A percentile compares a stretch with the other conserved stretches of the same genome.
phyloP scores from a whole-genome alignment of 2,888 invertebrate species.

The Platycheirus albimanus region DNA sequence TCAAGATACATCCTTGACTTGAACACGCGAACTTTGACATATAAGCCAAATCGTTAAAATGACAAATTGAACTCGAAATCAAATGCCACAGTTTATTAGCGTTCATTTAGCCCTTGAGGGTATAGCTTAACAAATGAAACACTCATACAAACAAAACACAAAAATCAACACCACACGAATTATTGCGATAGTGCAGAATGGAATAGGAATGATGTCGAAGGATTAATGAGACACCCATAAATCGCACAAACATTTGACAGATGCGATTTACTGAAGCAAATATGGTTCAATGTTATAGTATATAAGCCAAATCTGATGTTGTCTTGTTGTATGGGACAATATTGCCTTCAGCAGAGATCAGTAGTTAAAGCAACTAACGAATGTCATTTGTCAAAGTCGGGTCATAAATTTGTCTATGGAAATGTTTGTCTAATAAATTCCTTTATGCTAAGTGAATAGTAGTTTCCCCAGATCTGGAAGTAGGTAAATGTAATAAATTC shows the following conservation, averaged over 20 bases:
- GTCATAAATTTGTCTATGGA: conserved; percentile 24
- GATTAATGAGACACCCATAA: conserved; percentile 33
- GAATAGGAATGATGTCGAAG: conserved; percentile 12
- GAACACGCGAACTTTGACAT: not conserved
- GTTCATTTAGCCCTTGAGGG: conserved; percentile 7
- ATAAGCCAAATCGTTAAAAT: not conserved
- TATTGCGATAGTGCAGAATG: not conserved
- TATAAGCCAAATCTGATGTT: no score
- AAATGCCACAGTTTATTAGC: conserved; percentile 26
- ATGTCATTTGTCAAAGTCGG: conserved; percentile 35
- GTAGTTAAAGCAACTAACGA: conserved; percentile 29
- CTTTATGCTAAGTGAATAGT: not conserved
- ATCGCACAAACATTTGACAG: conserved; percentile 29
- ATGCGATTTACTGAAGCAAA: conserved; percentile 26
- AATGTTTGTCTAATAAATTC: conserved; percentile 14
- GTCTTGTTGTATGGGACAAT: conserved; percentile 10
- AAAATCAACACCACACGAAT: conserved; percentile 5
- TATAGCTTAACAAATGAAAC: not conserved
- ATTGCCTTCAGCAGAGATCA: conserved; percentile 27
- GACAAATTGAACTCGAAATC: conserved; percentile 37
- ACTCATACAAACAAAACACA: not conserved
- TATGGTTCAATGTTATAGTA: conserved; percentile 9
- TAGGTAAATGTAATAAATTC: not conserved
- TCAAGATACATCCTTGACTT: not conserved
- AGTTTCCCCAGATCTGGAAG: not conserved